Conservation (phyloP, 1,140 invertebrate species). For the Drosophila yakuba region DNA sequence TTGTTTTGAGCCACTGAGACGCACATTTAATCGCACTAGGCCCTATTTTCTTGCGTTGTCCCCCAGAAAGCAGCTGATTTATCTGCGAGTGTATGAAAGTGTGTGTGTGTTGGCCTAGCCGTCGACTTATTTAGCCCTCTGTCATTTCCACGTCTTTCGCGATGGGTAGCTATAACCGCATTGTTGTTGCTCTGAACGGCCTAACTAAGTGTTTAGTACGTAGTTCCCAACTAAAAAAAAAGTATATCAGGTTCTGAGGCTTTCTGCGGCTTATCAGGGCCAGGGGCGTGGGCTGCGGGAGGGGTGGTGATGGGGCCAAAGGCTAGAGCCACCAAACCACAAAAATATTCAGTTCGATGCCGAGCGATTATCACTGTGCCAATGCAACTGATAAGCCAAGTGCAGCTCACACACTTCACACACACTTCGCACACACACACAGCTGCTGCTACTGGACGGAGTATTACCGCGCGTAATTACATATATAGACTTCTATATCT, state of each 20-base stretch:
- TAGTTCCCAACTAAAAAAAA: conserved; percentile 28
- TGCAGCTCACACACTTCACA: conserved; percentile 23
- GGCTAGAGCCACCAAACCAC: conserved; percentile 34
- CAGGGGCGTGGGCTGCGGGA: background rate
- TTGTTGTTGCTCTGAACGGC: conserved; percentile 9
- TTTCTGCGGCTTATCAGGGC: conserved; percentile 37
- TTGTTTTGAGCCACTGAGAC: conserved; percentile 36
- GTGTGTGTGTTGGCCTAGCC: conserved; percentile 47
- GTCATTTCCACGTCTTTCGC: conserved; percentile 31
- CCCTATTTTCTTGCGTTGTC: conserved; percentile 1
- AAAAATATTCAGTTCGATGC: conserved; percentile 51
- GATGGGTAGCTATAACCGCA: conserved; percentile 1
- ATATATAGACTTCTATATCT: conserved; percentile 51
- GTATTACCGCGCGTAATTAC: conserved; percentile 55
- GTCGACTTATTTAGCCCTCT: conserved; percentile 30
- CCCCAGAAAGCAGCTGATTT: conserved; percentile 35
- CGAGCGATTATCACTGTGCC: conserved; percentile 56
- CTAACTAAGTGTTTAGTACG: conserved; percentile 38
- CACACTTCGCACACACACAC: background rate
- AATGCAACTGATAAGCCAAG: conserved; percentile 52
- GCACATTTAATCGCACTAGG: conserved; percentile 37
- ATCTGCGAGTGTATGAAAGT: conserved; percentile 35
- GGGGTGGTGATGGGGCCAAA: conserved; percentile 14
- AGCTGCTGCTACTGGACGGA: conserved; percentile 18
- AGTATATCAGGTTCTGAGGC: conserved; percentile 35